These are phyloP conservation scores for Isurus oxyrinchus DNA, from an alignment of 2,113 vertebrate genomes.

Conservation along the genomic window DNA sequence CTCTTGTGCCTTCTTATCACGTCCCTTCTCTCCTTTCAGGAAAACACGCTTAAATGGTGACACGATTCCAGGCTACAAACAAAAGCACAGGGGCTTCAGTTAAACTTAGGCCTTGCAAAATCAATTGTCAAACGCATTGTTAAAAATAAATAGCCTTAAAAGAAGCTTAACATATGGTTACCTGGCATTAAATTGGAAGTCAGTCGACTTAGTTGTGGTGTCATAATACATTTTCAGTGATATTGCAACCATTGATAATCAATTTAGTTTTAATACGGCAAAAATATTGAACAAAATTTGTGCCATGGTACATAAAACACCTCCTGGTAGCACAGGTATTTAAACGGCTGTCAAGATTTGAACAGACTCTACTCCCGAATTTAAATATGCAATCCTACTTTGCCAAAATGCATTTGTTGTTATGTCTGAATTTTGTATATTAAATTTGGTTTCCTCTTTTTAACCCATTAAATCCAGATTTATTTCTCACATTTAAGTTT, in stretches of 20 bases:
- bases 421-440: background rate
- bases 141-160: too few species aligned
- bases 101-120: background rate
- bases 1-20: slow-evolving; percentile 91
- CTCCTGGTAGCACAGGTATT: background rate
- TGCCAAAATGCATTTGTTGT: background rate
- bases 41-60: slow-evolving; percentile 95
- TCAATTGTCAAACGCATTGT: background rate
- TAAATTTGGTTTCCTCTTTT: background rate
- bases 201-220: background rate
- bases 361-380: background rate
- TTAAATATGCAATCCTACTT: background rate
- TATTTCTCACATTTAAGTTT: background rate
- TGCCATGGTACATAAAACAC: background rate
- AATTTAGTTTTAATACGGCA: background rate
- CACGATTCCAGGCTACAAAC: slow-evolving; percentile 80
- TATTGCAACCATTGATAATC: background rate
- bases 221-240: background rate
- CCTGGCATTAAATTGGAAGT: background rate
- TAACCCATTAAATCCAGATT: background rate
- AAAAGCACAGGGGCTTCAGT: slow-evolving; percentile 34
- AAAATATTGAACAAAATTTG: background rate
- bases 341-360: background rate
- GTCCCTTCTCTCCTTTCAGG: slow-evolving; percentile 85
- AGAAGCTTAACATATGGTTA: background rate